Evolutionary conservation across 2,888 invertebrate species (phyloP).

Genomic region (Andrena dorsata): DNA sequence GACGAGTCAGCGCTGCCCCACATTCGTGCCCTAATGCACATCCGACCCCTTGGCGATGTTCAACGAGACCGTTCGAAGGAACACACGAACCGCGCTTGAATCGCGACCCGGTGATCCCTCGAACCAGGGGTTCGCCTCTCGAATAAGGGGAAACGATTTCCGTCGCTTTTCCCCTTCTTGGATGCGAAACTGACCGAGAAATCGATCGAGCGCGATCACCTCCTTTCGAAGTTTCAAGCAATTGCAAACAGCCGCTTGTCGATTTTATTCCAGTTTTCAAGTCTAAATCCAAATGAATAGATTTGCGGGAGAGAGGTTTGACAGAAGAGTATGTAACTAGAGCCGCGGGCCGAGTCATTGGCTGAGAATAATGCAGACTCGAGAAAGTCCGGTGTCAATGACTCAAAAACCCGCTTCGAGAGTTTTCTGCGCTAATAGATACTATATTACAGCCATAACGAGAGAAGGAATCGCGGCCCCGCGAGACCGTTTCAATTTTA

Average conservation of each 20-base stretch:
- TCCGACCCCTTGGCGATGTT: conserved; percentile 67
- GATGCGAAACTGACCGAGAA: not conserved
- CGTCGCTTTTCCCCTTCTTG: not conserved
- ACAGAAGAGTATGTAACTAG: not conserved
- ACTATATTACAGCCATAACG: conserved; percentile 56
- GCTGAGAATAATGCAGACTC: not conserved
- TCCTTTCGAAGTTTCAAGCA: not conserved
- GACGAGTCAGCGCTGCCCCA: conserved; percentile 70
- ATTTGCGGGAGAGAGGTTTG: not conserved
- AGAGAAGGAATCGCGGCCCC: conserved; percentile 43
- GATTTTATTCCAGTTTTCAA: too few species aligned
- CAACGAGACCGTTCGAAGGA: conserved; percentile 61
- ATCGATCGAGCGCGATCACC: not conserved
- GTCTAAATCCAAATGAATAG: too few species aligned
- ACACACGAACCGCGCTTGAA: conserved; percentile 52
- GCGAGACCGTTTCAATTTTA: conserved; percentile 59
- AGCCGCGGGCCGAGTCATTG: not conserved
- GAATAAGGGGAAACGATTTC: conserved; percentile 4
- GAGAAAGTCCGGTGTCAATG: conserved; percentile 20
- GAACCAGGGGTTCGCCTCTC: conserved; percentile 36
- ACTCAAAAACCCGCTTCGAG: conserved; percentile 5
- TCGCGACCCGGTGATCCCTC: conserved; percentile 54
- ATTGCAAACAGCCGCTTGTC: too few species aligned
- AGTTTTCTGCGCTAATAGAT: conserved; percentile 52
- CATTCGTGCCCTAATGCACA: conserved; percentile 70